Percentiles rank a stretch among this genome's conserved stretches.
These are phyloP conservation scores for Elaphurus davidianus DNA, from an alignment of 2,113 vertebrate species.

Conservation along the genomic window DNA sequence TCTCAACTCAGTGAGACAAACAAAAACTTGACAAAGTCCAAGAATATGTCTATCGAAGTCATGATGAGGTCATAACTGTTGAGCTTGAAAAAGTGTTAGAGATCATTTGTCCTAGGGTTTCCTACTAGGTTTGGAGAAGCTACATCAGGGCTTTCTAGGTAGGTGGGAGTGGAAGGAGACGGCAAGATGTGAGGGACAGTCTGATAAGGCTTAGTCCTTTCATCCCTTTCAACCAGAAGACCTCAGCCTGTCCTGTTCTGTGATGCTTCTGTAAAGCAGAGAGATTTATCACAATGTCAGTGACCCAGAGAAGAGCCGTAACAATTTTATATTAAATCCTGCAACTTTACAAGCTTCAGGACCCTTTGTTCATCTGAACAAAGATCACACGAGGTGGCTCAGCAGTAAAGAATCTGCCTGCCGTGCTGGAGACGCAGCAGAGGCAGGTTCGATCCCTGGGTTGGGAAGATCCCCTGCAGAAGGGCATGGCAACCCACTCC, in stretches of 20 bases:
- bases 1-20: neutral
- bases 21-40: neutral
- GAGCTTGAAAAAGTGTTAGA: neutral
- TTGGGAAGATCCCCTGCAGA: neutral
- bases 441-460: neutral
- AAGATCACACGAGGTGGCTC: neutral
- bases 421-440: neutral
- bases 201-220: neutral
- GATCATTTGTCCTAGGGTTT: neutral
- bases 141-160: neutral
- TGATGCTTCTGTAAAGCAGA: neutral
- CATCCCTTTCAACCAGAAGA: neutral
- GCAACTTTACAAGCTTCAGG: neutral
- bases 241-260: neutral
- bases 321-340: neutral
- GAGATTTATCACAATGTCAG: neutral
- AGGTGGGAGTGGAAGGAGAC: neutral
- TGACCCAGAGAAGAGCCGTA: neutral
- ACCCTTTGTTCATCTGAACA: neutral
- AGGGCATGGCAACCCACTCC: neutral
- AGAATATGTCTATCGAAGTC: neutral
- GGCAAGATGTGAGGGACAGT: neutral
- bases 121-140: neutral
- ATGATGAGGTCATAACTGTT: neutral
- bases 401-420: neutral